phyloP scores from a whole-genome alignment of 2,888 invertebrate species.

The Mythimna pallens region DNA sequence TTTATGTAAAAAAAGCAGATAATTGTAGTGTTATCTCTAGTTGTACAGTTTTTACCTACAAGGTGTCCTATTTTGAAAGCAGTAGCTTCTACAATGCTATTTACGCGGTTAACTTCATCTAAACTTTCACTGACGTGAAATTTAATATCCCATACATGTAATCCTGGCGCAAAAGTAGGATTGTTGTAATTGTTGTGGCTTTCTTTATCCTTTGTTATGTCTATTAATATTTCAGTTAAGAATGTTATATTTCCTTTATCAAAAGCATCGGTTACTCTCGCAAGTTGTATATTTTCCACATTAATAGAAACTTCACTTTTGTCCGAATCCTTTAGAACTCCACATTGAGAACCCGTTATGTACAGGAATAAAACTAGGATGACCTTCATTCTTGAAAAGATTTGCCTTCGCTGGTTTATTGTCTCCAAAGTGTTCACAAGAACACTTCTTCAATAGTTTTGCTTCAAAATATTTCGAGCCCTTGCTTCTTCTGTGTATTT shows the following conservation, averaged over 20 bases:
- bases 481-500: neutral
- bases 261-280: neutral
- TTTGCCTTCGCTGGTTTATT: neutral
- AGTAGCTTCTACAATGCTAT: neutral
- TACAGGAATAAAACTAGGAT: conserved; percentile 3
- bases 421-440: neutral
- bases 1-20: neutral
- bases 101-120: neutral
- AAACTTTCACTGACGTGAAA: neutral
- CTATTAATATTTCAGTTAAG: neutral
- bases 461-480: neutral
- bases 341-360: conserved; percentile 3
- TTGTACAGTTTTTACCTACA: neutral
- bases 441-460: neutral
- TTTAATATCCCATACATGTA: conserved; percentile 2
- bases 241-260: neutral
- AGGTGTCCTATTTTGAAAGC: neutral
- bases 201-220: conserved; percentile 5
- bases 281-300: neutral
- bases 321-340: neutral
- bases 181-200: neutral
- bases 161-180: neutral
- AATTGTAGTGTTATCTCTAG: neutral
- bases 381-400: conserved; percentile 15
- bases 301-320: neutral